phyloP scores from a whole-genome alignment of 2,113 vertebrate genomes.

The Prinia subflava region DNA sequence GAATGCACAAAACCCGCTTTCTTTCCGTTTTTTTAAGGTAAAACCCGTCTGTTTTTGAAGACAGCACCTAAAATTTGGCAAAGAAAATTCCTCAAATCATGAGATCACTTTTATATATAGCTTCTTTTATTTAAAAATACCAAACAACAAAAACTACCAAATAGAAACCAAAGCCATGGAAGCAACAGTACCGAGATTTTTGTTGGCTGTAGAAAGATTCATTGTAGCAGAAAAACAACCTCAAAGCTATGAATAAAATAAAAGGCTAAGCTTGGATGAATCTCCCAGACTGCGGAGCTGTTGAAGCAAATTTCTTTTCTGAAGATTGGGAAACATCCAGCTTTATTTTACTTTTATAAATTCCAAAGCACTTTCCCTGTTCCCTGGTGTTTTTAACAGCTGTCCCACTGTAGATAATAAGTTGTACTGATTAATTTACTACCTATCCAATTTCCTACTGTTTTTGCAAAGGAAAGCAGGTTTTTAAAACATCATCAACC shows the following conservation, averaged over 20 bases:
- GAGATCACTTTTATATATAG: neutral
- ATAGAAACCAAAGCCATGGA: neutral
- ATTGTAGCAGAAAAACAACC: neutral
- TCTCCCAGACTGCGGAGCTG: neutral
- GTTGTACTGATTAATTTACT: neutral
- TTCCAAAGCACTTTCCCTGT: neutral
- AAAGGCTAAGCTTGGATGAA: neutral
- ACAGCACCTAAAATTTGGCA: neutral
- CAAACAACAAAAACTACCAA: neutral
- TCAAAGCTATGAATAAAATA: neutral
- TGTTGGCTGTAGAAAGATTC: neutral
- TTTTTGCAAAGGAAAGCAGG: neutral
- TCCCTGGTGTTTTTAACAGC: neutral
- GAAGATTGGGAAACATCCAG: neutral
- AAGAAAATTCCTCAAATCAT: neutral
- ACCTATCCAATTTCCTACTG: neutral
- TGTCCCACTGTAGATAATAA: neutral
- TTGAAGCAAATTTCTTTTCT: neutral
- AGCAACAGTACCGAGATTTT: neutral
- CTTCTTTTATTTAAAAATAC: neutral
- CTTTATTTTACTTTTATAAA: neutral
- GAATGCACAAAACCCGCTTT: neutral
- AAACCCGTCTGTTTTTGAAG: neutral
- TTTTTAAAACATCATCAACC: neutral
- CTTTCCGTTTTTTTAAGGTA: neutral